A percentile compares a stretch with the other conserved stretches of the same genome.
phyloP scores from a whole-genome alignment of 2,888 invertebrate genomes.

The Tipula lateralis region DNA sequence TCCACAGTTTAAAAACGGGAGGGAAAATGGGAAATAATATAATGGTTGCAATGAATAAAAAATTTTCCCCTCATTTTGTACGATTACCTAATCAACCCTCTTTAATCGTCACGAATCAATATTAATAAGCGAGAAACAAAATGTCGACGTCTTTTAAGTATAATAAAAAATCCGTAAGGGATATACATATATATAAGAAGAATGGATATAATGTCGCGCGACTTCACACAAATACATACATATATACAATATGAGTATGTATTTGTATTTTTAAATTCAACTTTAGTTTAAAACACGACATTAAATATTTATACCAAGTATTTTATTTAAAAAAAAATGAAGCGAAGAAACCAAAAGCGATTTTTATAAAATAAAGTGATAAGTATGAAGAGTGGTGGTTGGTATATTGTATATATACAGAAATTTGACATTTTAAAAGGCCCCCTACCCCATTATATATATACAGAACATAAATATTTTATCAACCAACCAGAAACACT shows the following conservation, averaged over 20 bases:
- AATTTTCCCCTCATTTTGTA: neutral
- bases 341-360: neutral
- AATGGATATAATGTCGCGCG: neutral
- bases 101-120: neutral
- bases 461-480: neutral
- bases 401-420: neutral
- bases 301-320: neutral
- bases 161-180: neutral
- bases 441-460: neutral
- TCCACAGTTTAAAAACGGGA: neutral
- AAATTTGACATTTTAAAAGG: constrained; percentile 19
- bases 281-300: neutral
- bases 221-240: too few relatives aligned
- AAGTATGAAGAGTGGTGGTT: neutral
- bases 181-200: neutral
- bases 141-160: neutral
- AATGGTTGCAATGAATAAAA: neutral
- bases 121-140: neutral
- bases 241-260: too few relatives aligned
- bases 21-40: neutral
- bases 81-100: neutral
- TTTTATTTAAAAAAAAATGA: neutral
- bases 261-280: neutral
- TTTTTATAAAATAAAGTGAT: neutral
- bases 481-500: neutral